These are phyloP conservation scores for Conistra vaccinii DNA, from an alignment of 2,888 invertebrate genomes.

Conservation along the genomic window DNA sequence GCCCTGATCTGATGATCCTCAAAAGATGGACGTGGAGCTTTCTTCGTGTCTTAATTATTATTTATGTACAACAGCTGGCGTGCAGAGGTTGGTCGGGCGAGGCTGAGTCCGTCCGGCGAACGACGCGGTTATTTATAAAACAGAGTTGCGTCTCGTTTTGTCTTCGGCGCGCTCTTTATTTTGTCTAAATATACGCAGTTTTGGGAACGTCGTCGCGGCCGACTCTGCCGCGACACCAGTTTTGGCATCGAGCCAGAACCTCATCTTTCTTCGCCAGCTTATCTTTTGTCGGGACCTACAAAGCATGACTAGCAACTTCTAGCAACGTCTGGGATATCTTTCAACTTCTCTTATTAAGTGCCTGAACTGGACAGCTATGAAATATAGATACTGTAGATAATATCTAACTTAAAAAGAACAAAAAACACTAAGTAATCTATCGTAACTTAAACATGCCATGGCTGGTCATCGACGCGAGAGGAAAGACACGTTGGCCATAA, in stretches of 20 bases:
- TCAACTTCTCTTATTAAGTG: constrained; percentile 14
- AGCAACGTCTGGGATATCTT: constrained; percentile 21
- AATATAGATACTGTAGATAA: constrained; percentile 16
- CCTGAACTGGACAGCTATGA: constrained; percentile 5
- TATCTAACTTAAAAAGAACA: not conserved
- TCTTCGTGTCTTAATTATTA: constrained; percentile 89
- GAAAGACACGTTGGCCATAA: constrained; percentile 55
- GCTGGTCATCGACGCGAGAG: constrained; percentile 27
- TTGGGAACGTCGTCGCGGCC: constrained; percentile 89
- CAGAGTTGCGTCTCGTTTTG: constrained; percentile 91
- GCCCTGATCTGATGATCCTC: constrained; percentile 66
- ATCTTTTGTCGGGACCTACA: constrained; percentile 81
- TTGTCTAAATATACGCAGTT: constrained; percentile 91
- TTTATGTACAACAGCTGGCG: constrained; percentile 90
- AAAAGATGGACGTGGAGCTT: constrained; percentile 79
- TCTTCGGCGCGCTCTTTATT: constrained; percentile 91
- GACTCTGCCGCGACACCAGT: constrained; percentile 86
- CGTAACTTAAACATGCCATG: constrained; percentile 24
- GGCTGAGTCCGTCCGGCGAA: constrained; percentile 88
- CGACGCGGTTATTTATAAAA: constrained; percentile 90
- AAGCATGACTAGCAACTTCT: constrained; percentile 50
- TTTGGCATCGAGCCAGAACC: constrained; percentile 85
- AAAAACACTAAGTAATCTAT: not conserved
- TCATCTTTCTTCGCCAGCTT: constrained; percentile 83
- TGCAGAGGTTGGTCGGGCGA: constrained; percentile 86